These are phyloP conservation scores for Bombus waltoni DNA, from an alignment of 1,140 invertebrate genomes.

Conservation along the genomic window DNA sequence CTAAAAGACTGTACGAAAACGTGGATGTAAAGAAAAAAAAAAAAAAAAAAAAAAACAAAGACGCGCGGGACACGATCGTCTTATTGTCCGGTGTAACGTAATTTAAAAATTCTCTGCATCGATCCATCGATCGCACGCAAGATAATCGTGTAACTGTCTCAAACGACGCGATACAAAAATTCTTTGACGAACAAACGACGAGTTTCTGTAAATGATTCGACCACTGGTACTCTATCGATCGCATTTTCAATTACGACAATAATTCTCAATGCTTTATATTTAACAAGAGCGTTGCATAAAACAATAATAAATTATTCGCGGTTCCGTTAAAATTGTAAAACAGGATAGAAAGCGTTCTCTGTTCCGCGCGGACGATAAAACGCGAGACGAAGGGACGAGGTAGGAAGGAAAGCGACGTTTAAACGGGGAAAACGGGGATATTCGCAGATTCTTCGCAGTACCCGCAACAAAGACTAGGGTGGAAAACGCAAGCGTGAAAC, in stretches of 20 bases:
- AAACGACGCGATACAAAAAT: too few relatives aligned
- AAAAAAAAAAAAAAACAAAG: too few relatives aligned
- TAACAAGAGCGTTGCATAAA: not conserved
- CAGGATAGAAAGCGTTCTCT: not conserved
- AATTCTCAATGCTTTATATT: not conserved
- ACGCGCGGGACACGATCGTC: too few relatives aligned
- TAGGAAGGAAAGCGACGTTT: not conserved
- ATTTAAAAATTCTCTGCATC: too few relatives aligned
- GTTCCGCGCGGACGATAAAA: not conserved
- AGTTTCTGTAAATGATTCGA: too few relatives aligned
- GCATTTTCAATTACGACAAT: not conserved
- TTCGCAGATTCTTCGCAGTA: not conserved
- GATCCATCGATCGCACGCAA: too few relatives aligned
- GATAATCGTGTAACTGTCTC: too few relatives aligned
- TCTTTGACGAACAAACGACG: too few relatives aligned
- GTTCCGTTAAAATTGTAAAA: not conserved
- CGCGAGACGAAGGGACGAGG: not conserved
- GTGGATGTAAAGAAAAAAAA: too few relatives aligned
- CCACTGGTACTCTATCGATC: not conserved
- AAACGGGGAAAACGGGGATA: not conserved
- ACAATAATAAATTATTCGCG: not conserved
- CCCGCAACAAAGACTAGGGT: not conserved
- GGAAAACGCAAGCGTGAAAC: slow-evolving; percentile 30
- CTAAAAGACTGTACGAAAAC: too few relatives aligned
- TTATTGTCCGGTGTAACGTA: too few relatives aligned